Percentiles rank a stretch among this genome's conserved stretches.
Evolutionary conservation across 2,888 invertebrate genomes (phyloP).

Genomic region (Cepaea hortensis): DNA sequence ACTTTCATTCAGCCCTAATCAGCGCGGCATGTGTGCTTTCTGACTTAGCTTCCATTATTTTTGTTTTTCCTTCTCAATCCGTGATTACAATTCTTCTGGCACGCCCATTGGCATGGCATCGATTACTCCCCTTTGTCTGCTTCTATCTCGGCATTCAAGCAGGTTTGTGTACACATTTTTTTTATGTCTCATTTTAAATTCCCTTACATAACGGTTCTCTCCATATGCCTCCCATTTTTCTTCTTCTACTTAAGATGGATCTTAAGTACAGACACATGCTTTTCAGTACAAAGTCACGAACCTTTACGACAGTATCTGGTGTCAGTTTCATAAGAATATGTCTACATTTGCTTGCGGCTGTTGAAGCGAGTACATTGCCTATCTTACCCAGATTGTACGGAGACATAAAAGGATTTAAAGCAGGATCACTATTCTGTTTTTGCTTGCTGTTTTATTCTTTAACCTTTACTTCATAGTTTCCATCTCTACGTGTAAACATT

Average conservation of each 20-base stretch:
- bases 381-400: background rate
- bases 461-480: background rate
- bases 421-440: too few species aligned
- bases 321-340: background rate
- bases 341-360: background rate
- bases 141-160: background rate
- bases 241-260: background rate
- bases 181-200: background rate
- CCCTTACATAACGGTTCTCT: background rate
- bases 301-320: background rate
- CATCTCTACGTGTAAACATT: background rate
- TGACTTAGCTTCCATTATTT: slow-evolving; percentile 15
- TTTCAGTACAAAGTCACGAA: background rate
- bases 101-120: slow-evolving; percentile 18
- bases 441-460: background rate
- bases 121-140: slow-evolving; percentile 25
- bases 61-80: background rate
- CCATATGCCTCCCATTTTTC: background rate
- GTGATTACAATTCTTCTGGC: slow-evolving; percentile 10
- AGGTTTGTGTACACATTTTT: background rate
- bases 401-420: background rate
- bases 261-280: background rate
- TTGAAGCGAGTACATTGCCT: background rate
- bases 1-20: slow-evolving; percentile 6
- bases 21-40: background rate